phyloP scores from a whole-genome alignment of 2,797 vertebrate genomes.

The Masticophis lateralis region DNA sequence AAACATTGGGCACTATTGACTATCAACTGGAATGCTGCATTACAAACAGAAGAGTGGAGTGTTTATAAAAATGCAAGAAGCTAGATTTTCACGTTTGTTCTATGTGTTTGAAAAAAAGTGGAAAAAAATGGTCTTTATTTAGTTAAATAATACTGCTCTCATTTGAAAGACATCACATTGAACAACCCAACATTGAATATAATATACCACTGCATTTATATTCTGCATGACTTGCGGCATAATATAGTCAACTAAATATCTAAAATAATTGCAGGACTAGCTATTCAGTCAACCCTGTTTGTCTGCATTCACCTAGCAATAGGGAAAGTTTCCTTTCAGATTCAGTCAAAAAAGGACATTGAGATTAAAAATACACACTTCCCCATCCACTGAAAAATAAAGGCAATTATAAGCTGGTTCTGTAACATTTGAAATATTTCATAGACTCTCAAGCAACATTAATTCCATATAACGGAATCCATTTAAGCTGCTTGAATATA shows the following conservation, averaged over 20 bases:
- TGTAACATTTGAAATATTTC: slow-evolving; percentile 26
- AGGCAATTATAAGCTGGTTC: slow-evolving; percentile 10
- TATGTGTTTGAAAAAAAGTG: background rate
- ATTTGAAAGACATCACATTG: background rate
- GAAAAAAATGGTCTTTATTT: background rate
- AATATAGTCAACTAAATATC: background rate
- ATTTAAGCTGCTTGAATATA: background rate
- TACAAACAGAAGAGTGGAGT: background rate
- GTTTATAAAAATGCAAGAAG: background rate
- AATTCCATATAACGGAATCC: slow-evolving; percentile 14
- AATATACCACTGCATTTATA: background rate
- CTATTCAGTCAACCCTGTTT: slow-evolving; percentile 5
- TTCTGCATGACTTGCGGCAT: background rate
- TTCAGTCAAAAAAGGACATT: background rate
- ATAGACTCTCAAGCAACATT: slow-evolving; percentile 13
- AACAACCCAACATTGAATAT: background rate
- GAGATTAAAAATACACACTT: background rate
- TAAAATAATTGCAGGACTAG: slow-evolving; percentile 7
- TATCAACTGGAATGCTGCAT: background rate
- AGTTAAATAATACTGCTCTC: background rate
- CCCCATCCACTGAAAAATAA: background rate
- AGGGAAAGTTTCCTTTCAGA: background rate
- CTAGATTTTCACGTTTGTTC: background rate
- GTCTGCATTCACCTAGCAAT: background rate
- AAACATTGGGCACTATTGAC: background rate